Evolutionary conservation across 2,797 vertebrate species (phyloP), one percentile per base, ranked within the genome.

Genomic region (Hybognathus amarus): DNA sequence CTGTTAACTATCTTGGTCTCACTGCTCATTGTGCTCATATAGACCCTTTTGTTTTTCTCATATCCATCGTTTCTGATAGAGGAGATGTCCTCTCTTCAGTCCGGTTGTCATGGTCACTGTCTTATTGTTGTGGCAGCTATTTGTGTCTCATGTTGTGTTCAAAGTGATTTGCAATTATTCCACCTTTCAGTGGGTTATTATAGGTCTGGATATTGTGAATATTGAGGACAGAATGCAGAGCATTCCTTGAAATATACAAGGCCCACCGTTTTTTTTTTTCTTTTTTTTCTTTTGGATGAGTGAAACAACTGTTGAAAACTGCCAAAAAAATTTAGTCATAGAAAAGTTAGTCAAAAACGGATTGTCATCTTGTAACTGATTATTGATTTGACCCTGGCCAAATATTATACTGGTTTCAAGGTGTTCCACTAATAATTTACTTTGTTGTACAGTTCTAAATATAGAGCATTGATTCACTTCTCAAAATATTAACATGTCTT

Each of bases 51-150:
- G 78, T 81, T 64, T 83, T n/a, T 69, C 81, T 77, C 73, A 66
- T 67, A 63, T 50, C 42, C 78, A 66, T 18, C 74, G 20, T 66
- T 68, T 81, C 85, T 66, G 70, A 86, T 68, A 80, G 77, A 77
- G 70, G 71, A 63, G 77, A 80, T 86, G 85, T 77, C 85, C 70
- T 77, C 81, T 67, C 73, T 67, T 77, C 50, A 78, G 79, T 71
- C 79, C 45, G 50, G 85, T 87, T 87, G 85, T 87, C 85, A 87
- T 87, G 85, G 85, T 54, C 85, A 84, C 85, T 78, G 79, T 70
- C 74, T 80, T 79, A 61, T 83, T 84, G 82, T 84, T 87, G 61
- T 78, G 66, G 66, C 75, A 63, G 75, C 82, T 83, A 83, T 87
- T 87, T 87, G 78, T 52, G 59, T 84, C 82, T 82, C 74, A 83